phyloP scores from a whole-genome alignment of 2,113 vertebrate genomes.

The Coryphaenoides rupestris region DNA sequence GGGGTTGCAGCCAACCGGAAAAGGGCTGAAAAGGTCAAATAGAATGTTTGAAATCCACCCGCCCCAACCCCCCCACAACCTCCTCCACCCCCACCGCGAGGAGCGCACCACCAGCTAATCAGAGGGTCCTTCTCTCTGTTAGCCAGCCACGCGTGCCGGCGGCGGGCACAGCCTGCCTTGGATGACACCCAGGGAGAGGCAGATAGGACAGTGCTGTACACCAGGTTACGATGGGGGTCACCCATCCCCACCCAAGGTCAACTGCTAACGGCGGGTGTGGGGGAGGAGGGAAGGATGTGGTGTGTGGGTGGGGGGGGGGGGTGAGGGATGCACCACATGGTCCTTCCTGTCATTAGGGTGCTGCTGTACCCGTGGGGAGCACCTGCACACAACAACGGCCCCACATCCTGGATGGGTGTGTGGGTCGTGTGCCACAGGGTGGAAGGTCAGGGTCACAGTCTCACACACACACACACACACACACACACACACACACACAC shows the following conservation, averaged over 20 bases:
- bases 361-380: conserved; percentile 37
- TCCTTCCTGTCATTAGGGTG: conserved; percentile 37
- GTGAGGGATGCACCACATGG: conserved; percentile 38
- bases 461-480: neutral
- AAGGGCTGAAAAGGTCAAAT: conserved; percentile 57
- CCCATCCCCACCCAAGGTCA: conserved; percentile 1
- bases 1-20: conserved; percentile 22
- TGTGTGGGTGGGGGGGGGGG: conserved; percentile 33
- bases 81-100: conserved; percentile 13
- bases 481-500: conserved; percentile 6
- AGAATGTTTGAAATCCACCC: conserved; percentile 41
- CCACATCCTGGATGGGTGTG: conserved; percentile 53
- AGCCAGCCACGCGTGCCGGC: neutral
- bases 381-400: neutral
- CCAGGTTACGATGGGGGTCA: neutral
- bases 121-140: neutral
- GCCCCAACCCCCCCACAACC: neutral
- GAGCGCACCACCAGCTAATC: conserved; percentile 42
- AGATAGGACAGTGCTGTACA: conserved; percentile 3
- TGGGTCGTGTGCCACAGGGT: conserved; percentile 4
- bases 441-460: conserved; percentile 19
- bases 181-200: conserved; percentile 20
- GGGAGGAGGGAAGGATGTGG: conserved; percentile 42
- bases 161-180: neutral
- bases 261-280: neutral